A percentile compares a stretch with the other conserved stretches of the same genome.
These are phyloP conservation scores for Lucinisca nassula DNA, from an alignment of 2,888 invertebrate genomes.

Conservation along the genomic window DNA sequence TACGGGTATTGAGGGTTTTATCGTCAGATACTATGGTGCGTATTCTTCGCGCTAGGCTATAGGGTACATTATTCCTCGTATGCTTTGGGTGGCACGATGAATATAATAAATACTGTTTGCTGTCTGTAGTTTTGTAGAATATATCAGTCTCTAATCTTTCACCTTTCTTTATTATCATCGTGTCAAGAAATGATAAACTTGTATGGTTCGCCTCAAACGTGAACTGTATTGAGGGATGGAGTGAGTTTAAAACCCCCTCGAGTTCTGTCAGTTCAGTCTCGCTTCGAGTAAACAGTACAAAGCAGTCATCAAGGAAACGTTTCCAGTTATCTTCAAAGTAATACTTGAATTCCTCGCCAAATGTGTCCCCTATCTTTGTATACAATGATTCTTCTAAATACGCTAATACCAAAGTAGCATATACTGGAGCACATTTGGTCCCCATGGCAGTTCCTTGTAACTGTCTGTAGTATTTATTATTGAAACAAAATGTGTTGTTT, in stretches of 20 bases:
- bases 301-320: constrained; percentile 28
- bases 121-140: background rate
- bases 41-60: background rate
- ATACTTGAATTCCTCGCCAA: background rate
- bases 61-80: background rate
- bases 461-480: background rate
- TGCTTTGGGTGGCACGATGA: background rate
- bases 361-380: background rate
- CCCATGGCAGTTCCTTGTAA: background rate
- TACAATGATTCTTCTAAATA: background rate
- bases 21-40: background rate
- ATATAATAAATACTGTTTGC: background rate
- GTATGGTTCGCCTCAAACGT: constrained; percentile 22
- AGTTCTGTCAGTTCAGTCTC: constrained; percentile 4
- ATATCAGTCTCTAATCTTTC: background rate
- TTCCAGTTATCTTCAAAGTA: background rate
- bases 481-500: background rate
- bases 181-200: background rate
- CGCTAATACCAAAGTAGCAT: background rate
- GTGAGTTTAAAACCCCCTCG: background rate
- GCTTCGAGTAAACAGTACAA: constrained; percentile 21
- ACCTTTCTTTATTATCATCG: background rate
- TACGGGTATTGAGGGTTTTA: background rate
- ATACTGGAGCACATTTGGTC: background rate
- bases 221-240: constrained; percentile 26